Evolutionary conservation across 2,797 vertebrate species (phyloP).

Genomic region (Catamblyrhynchus diadema): DNA sequence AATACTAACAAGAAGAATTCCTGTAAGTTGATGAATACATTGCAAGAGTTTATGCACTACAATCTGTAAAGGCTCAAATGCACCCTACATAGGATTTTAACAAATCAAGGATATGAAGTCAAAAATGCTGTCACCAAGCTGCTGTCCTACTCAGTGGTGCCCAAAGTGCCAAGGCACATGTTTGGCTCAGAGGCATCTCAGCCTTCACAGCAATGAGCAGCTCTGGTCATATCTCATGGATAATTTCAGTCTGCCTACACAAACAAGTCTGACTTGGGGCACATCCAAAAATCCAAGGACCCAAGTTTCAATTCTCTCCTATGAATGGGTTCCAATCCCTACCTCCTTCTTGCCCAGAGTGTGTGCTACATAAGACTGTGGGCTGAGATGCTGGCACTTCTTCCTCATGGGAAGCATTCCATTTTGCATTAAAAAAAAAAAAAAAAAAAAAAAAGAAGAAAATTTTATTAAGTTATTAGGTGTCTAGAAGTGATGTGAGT

Average conservation of each 20-base stretch:
- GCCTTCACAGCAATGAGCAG: not conserved
- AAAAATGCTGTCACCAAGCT: not conserved
- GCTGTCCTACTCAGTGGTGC: not conserved
- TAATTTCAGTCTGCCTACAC: not conserved
- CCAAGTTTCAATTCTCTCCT: not conserved
- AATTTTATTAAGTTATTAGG: not conserved
- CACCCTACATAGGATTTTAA: not conserved
- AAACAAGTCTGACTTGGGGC: not conserved
- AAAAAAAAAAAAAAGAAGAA: not conserved
- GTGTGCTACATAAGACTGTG: not conserved
- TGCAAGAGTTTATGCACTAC: not conserved
- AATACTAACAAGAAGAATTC: not conserved
- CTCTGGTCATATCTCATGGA: accelerated
- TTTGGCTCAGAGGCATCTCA: not conserved
- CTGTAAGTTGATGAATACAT: not conserved
- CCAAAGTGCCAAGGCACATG: not conserved
- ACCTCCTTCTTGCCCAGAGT: not conserved
- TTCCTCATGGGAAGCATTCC: not conserved
- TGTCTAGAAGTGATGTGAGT: not conserved
- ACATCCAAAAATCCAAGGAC: not conserved
- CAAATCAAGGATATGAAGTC: not conserved
- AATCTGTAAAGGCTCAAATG: not conserved
- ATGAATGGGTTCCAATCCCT: not conserved
- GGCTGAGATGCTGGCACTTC: not conserved
- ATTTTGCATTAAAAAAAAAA: not conserved